These are phyloP conservation scores for Gnathonemus echidnorhynchus DNA, from an alignment of 2,113 vertebrate species.

Conservation along the genomic window DNA sequence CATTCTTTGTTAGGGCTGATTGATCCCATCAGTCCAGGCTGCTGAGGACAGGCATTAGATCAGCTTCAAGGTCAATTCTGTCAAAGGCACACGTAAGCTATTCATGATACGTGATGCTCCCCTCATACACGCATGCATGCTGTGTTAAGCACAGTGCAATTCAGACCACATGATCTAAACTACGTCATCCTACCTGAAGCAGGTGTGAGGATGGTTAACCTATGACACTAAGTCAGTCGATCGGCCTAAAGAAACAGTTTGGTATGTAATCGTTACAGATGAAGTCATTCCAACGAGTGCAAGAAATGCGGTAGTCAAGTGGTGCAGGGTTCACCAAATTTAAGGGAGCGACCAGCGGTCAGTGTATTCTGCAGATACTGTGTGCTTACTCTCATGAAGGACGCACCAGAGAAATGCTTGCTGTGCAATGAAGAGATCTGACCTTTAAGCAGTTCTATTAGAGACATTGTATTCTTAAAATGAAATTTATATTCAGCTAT, in stretches of 20 bases:
- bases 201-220: not conserved
- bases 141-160: not conserved
- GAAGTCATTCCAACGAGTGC: not conserved
- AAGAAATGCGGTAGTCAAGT: not conserved
- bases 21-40: not conserved
- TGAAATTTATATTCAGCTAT: constrained; percentile 11
- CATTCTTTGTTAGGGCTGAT: not conserved
- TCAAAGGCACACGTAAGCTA: not conserved
- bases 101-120: not conserved
- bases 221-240: not conserved
- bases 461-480: not conserved
- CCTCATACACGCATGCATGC: not conserved
- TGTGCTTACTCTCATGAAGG: not conserved
- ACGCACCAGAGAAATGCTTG: not conserved
- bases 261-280: not conserved
- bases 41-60: not conserved
- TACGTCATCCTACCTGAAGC: not conserved
- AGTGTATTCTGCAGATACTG: not conserved
- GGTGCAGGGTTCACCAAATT: not conserved
- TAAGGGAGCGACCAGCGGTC: not conserved
- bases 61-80: constrained; percentile 17
- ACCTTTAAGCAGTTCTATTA: not conserved
- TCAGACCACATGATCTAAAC: not conserved
- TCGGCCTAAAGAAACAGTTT: not conserved
- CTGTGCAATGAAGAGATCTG: constrained; percentile 13